A percentile compares a stretch with the other conserved stretches of the same genome.
phyloP scores from a whole-genome alignment of 2,888 invertebrate genomes.

The Myopa tessellatipennis region DNA sequence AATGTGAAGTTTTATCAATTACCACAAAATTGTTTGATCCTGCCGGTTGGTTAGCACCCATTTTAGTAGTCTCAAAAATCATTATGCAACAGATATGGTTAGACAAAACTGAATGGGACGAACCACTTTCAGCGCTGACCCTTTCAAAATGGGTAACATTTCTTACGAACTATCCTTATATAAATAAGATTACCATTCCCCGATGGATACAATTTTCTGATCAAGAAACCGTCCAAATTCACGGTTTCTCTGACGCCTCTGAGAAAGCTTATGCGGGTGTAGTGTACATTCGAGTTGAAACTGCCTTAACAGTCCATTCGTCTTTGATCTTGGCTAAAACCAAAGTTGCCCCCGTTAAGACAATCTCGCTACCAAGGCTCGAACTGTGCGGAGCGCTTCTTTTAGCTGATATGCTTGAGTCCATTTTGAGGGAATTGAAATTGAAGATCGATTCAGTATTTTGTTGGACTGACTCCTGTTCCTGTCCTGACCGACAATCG shows the following conservation, averaged over 20 bases:
- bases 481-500: no score
- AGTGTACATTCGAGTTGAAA: no score
- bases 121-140: background rate
- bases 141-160: conserved; percentile 27
- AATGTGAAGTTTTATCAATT: conserved; percentile 13
- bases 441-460: background rate
- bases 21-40: background rate
- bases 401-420: conserved; percentile 3
- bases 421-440: background rate
- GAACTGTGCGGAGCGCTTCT: conserved; percentile 31
- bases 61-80: no score
- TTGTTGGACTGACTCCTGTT: conserved; percentile 32
- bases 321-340: conserved; percentile 32
- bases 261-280: conserved; percentile 43
- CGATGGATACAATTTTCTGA: conserved; percentile 35
- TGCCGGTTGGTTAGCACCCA: no score
- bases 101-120: background rate
- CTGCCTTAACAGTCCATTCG: no score
- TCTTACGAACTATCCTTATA: background rate
- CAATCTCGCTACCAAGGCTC: conserved; percentile 24
- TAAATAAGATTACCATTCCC: conserved; percentile 33
- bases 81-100: no score
- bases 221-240: conserved; percentile 16
- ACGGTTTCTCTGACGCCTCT: background rate
- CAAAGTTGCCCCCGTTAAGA: conserved; percentile 30